Percentiles rank a stretch among this genome's conserved stretches.
Evolutionary conservation across 2,113 vertebrate genomes (phyloP).

Genomic region (Apteryx mantelli): DNA sequence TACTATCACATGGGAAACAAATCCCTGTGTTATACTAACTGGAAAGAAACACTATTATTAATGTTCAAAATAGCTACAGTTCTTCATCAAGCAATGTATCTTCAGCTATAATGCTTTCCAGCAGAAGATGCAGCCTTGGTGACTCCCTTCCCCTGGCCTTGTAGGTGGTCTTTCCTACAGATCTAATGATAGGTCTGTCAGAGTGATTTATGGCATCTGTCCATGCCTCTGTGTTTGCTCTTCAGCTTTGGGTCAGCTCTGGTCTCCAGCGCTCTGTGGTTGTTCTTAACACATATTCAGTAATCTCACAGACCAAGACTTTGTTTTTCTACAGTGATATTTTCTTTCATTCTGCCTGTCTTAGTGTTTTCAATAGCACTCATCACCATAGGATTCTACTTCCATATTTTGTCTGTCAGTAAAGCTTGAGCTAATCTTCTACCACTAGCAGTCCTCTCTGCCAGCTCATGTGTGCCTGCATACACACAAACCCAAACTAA

Average conservation of each 20-base stretch:
- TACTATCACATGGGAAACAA: not conserved
- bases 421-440: not conserved
- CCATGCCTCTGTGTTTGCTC: constrained; percentile 28
- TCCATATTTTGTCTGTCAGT: constrained; percentile 5
- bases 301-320: not conserved
- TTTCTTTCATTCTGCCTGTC: constrained; percentile 26
- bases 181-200: constrained; percentile 43
- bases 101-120: constrained; percentile 30
- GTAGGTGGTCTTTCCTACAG: constrained; percentile 62
- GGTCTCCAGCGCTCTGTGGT: not conserved
- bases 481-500: not conserved
- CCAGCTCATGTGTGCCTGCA: rapidly evolving
- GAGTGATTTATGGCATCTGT: constrained; percentile 30
- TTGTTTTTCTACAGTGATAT: constrained; percentile 38
- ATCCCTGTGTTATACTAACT: not conserved
- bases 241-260: constrained; percentile 18
- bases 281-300: constrained; percentile 15
- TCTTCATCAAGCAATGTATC: not conserved
- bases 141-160: constrained; percentile 40
- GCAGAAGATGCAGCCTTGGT: not conserved
- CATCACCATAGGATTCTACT: constrained; percentile 16
- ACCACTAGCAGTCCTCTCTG: not conserved
- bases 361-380: constrained; percentile 15
- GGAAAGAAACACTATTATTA: not conserved
- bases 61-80: not conserved